A percentile compares a stretch with the other conserved stretches of the same genome.
Conservation (phyloP, 2,113 vertebrate species). For the Sterna hirundo region DNA sequence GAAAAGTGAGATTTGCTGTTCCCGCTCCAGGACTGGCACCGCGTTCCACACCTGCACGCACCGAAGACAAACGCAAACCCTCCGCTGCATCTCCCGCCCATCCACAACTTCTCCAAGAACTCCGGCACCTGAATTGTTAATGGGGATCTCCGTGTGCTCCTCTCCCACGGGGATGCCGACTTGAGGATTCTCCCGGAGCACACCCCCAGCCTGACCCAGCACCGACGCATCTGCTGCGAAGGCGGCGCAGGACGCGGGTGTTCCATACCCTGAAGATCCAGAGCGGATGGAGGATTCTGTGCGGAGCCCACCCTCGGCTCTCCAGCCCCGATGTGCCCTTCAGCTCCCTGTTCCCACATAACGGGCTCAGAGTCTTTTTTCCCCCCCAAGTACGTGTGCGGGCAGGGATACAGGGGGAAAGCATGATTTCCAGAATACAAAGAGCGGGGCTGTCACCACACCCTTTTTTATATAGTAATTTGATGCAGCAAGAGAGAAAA, state of each 20-base stretch:
- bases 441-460: neutral
- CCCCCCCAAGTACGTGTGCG: neutral
- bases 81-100: accelerated
- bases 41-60: neutral
- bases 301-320: neutral
- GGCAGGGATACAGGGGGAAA: neutral
- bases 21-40: accelerated
- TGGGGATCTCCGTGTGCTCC: accelerated
- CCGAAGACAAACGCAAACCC: neutral
- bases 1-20: neutral
- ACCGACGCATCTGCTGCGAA: neutral
- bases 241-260: neutral
- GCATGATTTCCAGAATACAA: accelerated
- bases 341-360: accelerated
- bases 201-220: neutral
- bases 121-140: neutral
- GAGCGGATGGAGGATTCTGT: accelerated
- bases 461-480: neutral
- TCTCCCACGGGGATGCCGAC: neutral
- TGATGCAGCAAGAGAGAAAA: neutral
- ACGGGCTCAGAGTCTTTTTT: neutral
- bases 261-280: accelerated
- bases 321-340: neutral
- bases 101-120: neutral
- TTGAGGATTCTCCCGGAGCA: accelerated